A percentile compares a stretch with the other conserved stretches of the same genome.
Conservation (phyloP, 2,888 invertebrate species). For the Parnassius orleans region DNA sequence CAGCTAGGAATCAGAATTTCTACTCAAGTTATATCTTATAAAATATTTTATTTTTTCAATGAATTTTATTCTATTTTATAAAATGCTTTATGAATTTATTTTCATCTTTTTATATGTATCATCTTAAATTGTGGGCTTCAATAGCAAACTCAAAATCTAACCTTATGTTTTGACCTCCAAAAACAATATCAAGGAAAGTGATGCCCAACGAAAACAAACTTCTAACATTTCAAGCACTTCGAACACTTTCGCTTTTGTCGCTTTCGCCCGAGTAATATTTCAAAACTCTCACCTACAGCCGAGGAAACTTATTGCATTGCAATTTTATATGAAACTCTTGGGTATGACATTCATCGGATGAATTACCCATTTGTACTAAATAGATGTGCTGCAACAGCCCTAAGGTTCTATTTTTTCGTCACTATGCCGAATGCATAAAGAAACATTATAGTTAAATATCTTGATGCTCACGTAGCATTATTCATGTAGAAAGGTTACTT, state of each 20-base stretch:
- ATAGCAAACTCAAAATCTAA: no score
- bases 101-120: no score
- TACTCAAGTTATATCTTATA: no score
- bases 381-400: conserved; percentile 14
- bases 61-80: no score
- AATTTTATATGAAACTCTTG: conserved; percentile 24
- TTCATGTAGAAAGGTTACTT: no score
- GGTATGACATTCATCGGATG: conserved; percentile 19
- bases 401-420: conserved; percentile 10
- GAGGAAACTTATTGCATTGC: no score
- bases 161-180: background rate
- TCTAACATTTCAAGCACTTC: conserved; percentile 12
- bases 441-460: conserved; percentile 25
- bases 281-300: conserved; percentile 45
- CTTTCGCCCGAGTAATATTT: conserved; percentile 44
- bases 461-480: conserved; percentile 16
- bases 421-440: conserved; percentile 14
- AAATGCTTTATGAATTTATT: no score
- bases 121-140: no score
- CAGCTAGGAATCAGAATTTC: no score
- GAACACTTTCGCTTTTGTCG: conserved; percentile 17
- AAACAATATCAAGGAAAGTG: conserved; percentile 4
- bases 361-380: conserved; percentile 10
- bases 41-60: no score
- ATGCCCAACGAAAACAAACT: conserved; percentile 9